Evolutionary conservation across 2,113 vertebrate species (phyloP).

Genomic region (Micronycteris hirsuta): DNA sequence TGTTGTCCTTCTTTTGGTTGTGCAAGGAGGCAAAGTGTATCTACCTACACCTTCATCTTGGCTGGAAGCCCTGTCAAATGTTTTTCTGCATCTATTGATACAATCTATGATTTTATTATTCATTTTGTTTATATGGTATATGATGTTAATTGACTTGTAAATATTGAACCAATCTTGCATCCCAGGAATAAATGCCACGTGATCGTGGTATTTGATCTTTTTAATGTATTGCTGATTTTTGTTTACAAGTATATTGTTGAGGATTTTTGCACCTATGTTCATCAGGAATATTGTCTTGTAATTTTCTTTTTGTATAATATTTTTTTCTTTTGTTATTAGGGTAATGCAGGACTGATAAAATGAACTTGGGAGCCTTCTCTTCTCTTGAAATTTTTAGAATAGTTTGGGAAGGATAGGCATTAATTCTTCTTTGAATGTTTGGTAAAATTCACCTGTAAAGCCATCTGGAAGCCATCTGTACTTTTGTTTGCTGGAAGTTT

Average conservation of each 20-base stretch:
- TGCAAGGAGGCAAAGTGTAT: too few relatives aligned
- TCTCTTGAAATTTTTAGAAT: neutral
- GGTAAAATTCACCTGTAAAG: neutral
- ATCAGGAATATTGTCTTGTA: neutral
- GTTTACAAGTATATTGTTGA: neutral
- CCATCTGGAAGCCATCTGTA: too few relatives aligned
- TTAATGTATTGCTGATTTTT: neutral
- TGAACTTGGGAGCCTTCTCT: neutral
- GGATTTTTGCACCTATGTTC: neutral
- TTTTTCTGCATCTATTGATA: neutral
- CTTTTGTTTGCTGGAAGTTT: neutral
- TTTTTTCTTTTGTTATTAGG: neutral
- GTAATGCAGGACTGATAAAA: neutral
- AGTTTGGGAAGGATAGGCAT: neutral
- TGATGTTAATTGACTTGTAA: neutral
- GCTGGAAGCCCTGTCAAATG: neutral
- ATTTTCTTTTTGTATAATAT: neutral
- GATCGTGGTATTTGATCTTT: neutral
- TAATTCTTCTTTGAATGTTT: neutral
- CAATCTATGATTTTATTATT: neutral
- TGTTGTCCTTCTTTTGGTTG: too few relatives aligned
- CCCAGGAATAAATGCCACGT: neutral
- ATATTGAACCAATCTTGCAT: neutral
- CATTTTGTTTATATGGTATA: neutral
- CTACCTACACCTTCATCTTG: too few relatives aligned